A percentile compares a stretch with the other conserved stretches of the same genome.
These are phyloP conservation scores for Sepiola atlantica DNA, from an alignment of 2,888 invertebrate species.

Conservation along the genomic window DNA sequence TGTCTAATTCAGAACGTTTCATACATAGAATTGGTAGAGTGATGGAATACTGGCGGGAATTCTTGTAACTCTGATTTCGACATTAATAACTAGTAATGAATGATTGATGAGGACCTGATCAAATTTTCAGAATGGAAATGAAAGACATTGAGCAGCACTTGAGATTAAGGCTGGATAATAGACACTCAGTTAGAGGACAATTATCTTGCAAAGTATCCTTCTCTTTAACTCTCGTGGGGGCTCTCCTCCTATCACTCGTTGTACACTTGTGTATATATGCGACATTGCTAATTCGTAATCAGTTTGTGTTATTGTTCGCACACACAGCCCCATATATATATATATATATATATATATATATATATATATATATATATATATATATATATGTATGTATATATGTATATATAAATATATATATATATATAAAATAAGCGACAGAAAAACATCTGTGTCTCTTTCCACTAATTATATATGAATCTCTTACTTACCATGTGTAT, in stretches of 20 bases:
- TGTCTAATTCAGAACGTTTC: neutral
- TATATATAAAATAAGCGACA: too few relatives aligned
- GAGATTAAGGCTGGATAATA: neutral
- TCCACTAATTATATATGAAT: too few relatives aligned
- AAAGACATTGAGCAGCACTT: neutral
- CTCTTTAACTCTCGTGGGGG: neutral
- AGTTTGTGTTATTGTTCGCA: neutral
- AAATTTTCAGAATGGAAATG: neutral
- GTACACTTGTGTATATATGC: too few relatives aligned
- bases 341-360: too few relatives aligned
- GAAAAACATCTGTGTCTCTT: too few relatives aligned
- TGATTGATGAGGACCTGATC: conserved; percentile 10
- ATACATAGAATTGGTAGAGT: neutral
- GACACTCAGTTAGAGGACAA: neutral
- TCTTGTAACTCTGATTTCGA: neutral
- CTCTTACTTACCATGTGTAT: too few relatives aligned
- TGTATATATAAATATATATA: too few relatives aligned
- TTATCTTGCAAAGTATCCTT: neutral
- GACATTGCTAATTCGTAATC: too few relatives aligned
- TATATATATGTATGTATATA: too few relatives aligned
- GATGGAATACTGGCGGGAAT: neutral
- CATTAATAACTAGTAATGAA: neutral
- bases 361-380: too few relatives aligned
- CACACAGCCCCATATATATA: neutral
- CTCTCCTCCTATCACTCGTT: too few relatives aligned